A percentile compares a stretch with the other conserved stretches of the same genome.
Conservation (phyloP, 1,140 invertebrate genomes). For the Eriosoma lanigerum region DNA sequence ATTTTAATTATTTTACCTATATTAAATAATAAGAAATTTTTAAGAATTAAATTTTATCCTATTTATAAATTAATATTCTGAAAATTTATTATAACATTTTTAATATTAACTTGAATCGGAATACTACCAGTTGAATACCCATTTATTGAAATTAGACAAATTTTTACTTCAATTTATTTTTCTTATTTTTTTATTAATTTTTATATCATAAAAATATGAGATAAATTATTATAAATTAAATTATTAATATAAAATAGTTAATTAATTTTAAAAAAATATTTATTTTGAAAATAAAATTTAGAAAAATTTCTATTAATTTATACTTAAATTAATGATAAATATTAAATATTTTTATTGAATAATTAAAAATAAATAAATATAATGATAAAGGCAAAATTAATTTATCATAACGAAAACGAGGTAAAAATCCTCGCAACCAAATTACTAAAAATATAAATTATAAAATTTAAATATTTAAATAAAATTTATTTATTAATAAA, state of each 20-base stretch:
- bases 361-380: constrained; percentile 14
- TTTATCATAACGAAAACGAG: constrained; percentile 66
- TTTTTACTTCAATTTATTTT: not conserved
- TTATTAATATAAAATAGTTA: not conserved
- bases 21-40: not conserved
- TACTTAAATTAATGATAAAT: constrained; percentile 32
- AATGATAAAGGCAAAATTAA: constrained; percentile 55
- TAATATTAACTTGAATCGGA: not conserved
- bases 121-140: not conserved
- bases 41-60: not conserved
- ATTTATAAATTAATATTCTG: not conserved
- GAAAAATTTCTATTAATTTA: not conserved
- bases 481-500: not conserved
- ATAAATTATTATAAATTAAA: not conserved
- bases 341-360: constrained; percentile 8
- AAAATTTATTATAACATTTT: not conserved
- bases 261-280: constrained; percentile 1
- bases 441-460: constrained; percentile 62
- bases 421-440: constrained; percentile 63
- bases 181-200: not conserved
- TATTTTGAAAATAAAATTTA: not conserved
- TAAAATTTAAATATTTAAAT: not conserved
- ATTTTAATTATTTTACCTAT: not conserved
- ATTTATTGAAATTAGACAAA: not conserved
- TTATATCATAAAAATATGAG: not conserved